Evolutionary conservation across 2,888 invertebrate species (phyloP), one percentile per base, ranked within the genome.

Genomic region (Hypena proboscidalis): DNA sequence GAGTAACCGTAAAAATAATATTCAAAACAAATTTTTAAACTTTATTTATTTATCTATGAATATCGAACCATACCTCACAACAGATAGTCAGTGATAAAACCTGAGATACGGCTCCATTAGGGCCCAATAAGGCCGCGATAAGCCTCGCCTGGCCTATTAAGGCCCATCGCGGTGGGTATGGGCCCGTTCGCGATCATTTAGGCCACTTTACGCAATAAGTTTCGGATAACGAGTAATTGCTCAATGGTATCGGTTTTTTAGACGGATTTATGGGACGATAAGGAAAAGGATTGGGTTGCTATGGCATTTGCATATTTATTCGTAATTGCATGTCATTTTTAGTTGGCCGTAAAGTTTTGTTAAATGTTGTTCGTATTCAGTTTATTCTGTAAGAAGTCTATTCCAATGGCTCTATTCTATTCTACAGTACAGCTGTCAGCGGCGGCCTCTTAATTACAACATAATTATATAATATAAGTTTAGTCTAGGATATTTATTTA

Each of bases 201-300:
- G 56, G 39, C 39, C 57, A 67, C 64, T 74, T 69, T 58, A 58
- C 54, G 62, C 67, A 70, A 74, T 74, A 77, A 70, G 70, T 72
- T 66, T 58, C 41, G 62, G 58, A 54, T 59, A 61, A 59, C 55
- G 58, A 70, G 73, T 74, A 72, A 78, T 77, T 72, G 68, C 69
- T 55, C 52, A 60, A 51, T 56, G 64, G 66, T 73, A 67, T 69
- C 64, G 58, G 61, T 68, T 70, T 65, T 70, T 61, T 67, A 45
- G 40, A 34, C 11, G 38, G 39, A 30, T 49, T 58, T 50, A 48
- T 29, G 25, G 14, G 4, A 27, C 29, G 23, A 21, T 32, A 30
- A 15, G 22, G 29, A 31, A 2, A 21, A 34, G 48, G 34, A 40
- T 33, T 54, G 22, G 15, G 14, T 20, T 14, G 20, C 11, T 25